Evolutionary conservation across 64 coral and sea anemone genomes (phyloP), one percentile per base, ranked within the genome.

Genomic region (Trachythela sp.): DNA sequence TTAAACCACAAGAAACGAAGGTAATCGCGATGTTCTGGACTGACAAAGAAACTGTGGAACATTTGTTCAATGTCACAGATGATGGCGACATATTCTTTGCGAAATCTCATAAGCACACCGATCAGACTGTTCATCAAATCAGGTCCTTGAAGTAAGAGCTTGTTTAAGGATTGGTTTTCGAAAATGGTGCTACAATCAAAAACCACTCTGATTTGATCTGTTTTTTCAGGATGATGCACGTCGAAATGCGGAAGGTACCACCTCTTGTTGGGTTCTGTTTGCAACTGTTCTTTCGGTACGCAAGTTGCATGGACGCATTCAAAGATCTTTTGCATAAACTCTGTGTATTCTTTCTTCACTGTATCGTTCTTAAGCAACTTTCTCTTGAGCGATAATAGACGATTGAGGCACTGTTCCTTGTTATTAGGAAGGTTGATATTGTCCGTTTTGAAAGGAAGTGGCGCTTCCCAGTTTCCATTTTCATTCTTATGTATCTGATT

Each of bases 1-100:
- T 84, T 33, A 76, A n/a, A 90, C 83, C 89, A 90, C 48, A 90
- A 37, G 24, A 90, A 90, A 27, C 80, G 80, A 52, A 90, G 89
- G 56, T 54, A 85, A 51, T 90, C 56, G 14, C 89, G 48, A 41
- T 90, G 80, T 39, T 85, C 89, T 8, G 1, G 10, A 38, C 22
- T 22, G 2, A 88, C 86, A 0, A 40, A 14, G 10, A 88, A 40
- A n/a, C 39, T 59, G 27, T 88, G 59, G 38, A 70, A 88, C 86
- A 88, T 71, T 17, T 41, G 36, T 22, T 88, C 86, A 1, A 88
- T 27, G 86, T 88, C 52, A 30, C 54, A 67, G 27, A 24, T 88
- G 0, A 88, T 20, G 14, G 86, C 86, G 2, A 88, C 39, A 14
- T 35, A 24, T 37, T 67, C 86, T 24, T 71, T 27, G 13, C 86